Base-by-base conservation (phyloP, 2,797 vertebrate genomes). In the Sarcophilus harrisii region DNA sequence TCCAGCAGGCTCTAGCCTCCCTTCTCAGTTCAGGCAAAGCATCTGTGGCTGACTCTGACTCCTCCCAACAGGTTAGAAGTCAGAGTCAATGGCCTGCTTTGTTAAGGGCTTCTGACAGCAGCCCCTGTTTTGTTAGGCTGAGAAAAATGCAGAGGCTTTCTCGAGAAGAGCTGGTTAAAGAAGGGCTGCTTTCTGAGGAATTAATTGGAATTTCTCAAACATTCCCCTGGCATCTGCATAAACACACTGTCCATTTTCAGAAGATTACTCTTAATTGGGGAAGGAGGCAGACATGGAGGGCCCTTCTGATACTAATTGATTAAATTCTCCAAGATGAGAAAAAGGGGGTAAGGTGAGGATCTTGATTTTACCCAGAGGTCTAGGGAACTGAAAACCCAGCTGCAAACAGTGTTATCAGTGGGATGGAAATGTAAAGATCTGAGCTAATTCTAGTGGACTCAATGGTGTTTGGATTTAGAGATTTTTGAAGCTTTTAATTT, bases 251-350 rank as follows among this genome's bases (percentile, higher is more conserved):
- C 97, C 92, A 93, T 96, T 92, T 93, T 92, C 58, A 55, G 92
- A 93, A 96, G 95, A 95, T 97, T 95, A 95, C 96, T 95, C 96
- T 94, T 97, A 98, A 96, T 96, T 0, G 58, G 94, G 91, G 95
- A 91, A 97, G 91, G 90, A 87, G 91, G 55, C 91, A 96, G 92
- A 95, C 30, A 92, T 0, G 5, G 95, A 97, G 95, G 57, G 6
- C 66, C 89, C 21, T 58, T 95, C 87, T 94, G 92, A 94, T 93
- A 93, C 92, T 95, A 93, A 97, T 96, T 96, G 93, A 96, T 97
- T 94, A 97, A 96, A 91, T 94, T 97, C 73, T 96, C 9, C 91
- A 95, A 92, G 94, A 92, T 91, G 91, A 95, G 93, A 66, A 24
- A 66, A 30, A 60, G 59, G 66, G 73, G 92, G 58, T 93, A n/a